Evolutionary conservation across 2,797 vertebrate genomes (phyloP), one percentile per base, ranked within the genome.

Genomic region (Lagocephalus sceleratus): DNA sequence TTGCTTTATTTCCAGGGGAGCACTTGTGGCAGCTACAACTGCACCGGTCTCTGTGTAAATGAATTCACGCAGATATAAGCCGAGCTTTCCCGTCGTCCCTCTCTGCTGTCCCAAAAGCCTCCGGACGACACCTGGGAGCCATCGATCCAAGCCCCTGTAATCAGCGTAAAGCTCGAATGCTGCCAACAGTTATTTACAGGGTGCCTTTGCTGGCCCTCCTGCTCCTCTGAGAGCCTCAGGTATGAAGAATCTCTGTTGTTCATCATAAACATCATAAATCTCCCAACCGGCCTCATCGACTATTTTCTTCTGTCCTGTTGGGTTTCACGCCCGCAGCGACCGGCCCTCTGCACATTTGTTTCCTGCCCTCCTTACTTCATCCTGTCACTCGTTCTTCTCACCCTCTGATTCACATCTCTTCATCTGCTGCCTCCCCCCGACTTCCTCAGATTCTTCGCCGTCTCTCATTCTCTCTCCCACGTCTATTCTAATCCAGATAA

Each of bases 231-330:
- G 47, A 71, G 63, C 40, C 54, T 47, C 66, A 25, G 65, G 80
- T 76, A 76, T 53, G 69, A 66, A 57, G 63, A 71, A 60, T 82
- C 68, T 60, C 50, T 54, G 75, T 59, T 71, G 80, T 79, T 82
- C 75, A 84, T 84, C 69, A 54, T 66, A 68, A 66, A 61, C 45
- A 43, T 62, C 68, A 69, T 83, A 88, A 86, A 87, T 87, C 81
- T 76, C 56, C 23, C 57, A 62, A 55, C 59, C 65, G 71, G 62
- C 83, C 70, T 79, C 66, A 56, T 19, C 72, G 79, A 87, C 60
- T 59, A 66, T 66, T 79, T 86, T 87, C 76, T 84, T 83, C 85
- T 81, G 82, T 59, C 48, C 56, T 32, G 47, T 78, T 70, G 46
- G 63, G 82, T 87, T 87, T 84, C 76, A 70, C 71, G 66, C 73